Percentiles rank a stretch among this genome's conserved stretches.
Evolutionary conservation across 92 coral and sea anemone species (phyloP).

Genomic region (Siderastrea radians): DNA sequence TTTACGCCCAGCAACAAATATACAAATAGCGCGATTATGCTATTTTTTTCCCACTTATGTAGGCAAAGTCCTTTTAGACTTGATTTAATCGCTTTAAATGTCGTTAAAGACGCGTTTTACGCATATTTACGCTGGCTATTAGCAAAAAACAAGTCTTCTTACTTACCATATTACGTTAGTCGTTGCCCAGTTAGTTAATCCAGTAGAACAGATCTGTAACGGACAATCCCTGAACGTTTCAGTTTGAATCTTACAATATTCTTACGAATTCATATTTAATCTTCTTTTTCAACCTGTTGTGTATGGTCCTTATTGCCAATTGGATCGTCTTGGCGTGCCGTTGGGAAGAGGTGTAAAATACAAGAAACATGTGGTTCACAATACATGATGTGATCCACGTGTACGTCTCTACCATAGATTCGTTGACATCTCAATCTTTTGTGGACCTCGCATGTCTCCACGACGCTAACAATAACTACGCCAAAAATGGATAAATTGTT

Average conservation of each 20-base stretch:
- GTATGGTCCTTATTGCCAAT: not conserved
- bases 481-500: too few relatives aligned
- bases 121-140: too few relatives aligned
- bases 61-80: too few relatives aligned
- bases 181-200: not conserved
- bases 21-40: not conserved
- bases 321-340: not conserved
- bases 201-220: not conserved
- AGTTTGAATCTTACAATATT: not conserved
- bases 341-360: constrained; percentile 14
- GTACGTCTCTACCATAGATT: not conserved
- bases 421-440: too few relatives aligned
- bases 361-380: not conserved
- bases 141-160: not conserved
- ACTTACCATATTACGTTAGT: not conserved
- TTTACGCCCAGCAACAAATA: not conserved
- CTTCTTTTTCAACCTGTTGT: not conserved
- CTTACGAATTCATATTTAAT: not conserved
- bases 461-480: too few relatives aligned
- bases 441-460: too few relatives aligned
- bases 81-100: too few relatives aligned
- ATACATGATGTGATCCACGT: not conserved
- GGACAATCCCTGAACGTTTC: not conserved
- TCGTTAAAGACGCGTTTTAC: too few relatives aligned
- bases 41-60: too few relatives aligned